A percentile compares a stretch with the other conserved stretches of the same genome.
Evolutionary conservation across 2,797 vertebrate genomes (phyloP).

Genomic region (Sebastes steindachneri): DNA sequence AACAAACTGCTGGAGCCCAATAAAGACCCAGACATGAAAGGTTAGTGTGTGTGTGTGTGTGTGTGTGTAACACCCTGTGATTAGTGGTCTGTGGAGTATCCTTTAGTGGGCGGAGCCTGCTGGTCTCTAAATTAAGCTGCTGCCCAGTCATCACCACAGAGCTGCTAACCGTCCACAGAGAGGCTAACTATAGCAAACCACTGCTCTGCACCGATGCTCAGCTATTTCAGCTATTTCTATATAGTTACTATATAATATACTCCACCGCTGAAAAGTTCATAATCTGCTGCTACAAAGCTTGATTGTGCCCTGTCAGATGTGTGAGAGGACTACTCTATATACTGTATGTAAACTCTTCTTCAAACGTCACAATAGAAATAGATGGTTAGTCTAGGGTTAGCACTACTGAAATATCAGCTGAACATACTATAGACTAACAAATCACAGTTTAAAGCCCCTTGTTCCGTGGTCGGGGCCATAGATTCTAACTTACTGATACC

Average conservation of each 20-base stretch:
- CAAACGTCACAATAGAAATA: no score
- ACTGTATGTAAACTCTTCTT: no score
- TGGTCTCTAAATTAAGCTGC: slow-evolving; percentile 21
- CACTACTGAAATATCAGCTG: no score
- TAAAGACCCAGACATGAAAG: slow-evolving; percentile 72
- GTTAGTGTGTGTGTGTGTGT: slow-evolving; percentile 45
- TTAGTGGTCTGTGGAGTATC: slow-evolving; percentile 37
- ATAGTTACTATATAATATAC: no score
- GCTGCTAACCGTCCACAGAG: background rate
- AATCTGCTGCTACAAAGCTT: no score
- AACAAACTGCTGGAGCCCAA: slow-evolving; percentile 82
- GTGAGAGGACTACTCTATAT: background rate
- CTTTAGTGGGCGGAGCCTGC: slow-evolving; percentile 16
- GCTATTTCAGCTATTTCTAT: no score
- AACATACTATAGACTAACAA: no score
- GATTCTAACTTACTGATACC: no score
- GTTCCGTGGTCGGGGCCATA: no score
- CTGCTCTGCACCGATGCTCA: background rate
- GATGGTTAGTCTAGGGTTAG: no score
- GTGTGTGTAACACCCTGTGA: slow-evolving; percentile 47
- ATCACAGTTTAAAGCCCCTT: no score
- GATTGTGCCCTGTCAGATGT: accelerated
- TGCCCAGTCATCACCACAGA: background rate
- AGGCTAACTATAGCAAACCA: background rate
- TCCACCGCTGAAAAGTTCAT: no score